These are phyloP conservation scores for Chelonus formosanus DNA, from an alignment of 2,888 invertebrate genomes.

Conservation along the genomic window DNA sequence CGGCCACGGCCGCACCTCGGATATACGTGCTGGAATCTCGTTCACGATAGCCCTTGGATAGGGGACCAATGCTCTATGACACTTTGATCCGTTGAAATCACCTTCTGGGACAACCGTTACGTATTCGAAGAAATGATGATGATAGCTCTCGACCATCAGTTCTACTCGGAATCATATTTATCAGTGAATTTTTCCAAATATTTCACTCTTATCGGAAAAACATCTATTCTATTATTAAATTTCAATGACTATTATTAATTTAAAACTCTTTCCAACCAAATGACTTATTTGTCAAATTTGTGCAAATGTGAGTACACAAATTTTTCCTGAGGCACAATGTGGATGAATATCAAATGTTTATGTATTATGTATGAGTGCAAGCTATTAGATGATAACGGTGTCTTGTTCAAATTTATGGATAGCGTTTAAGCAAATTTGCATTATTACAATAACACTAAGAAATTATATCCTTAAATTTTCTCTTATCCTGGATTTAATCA, in stretches of 20 bases:
- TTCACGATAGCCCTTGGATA: constrained; percentile 5
- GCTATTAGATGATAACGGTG: constrained; percentile 42
- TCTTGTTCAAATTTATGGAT: constrained; percentile 44
- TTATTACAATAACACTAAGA: constrained; percentile 14
- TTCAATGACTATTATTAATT: too few relatives aligned
- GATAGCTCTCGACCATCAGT: not conserved
- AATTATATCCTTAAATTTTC: not conserved
- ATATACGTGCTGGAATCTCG: constrained; percentile 34
- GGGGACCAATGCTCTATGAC: constrained; percentile 26
- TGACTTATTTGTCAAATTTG: constrained; percentile 23
- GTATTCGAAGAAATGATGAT: constrained; percentile 17
- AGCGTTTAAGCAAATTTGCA: constrained; percentile 40
- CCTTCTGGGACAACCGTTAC: constrained; percentile 28
- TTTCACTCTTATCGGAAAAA: too few relatives aligned
- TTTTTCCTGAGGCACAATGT: constrained; percentile 29
- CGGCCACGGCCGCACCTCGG: constrained; percentile 21
- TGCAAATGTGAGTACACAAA: constrained; percentile 9
- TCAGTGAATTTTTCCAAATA: too few relatives aligned
- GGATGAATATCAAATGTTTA: constrained; percentile 44
- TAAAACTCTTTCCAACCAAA: not conserved
- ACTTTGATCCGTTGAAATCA: constrained; percentile 19
- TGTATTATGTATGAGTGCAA: constrained; percentile 44
- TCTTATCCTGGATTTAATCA: not conserved
- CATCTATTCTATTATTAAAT: too few relatives aligned
- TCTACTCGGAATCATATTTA: not conserved